A percentile compares a stretch with the other conserved stretches of the same genome.
phyloP scores from a whole-genome alignment of 2,113 vertebrate genomes.

The Pangasianodon gigas region DNA sequence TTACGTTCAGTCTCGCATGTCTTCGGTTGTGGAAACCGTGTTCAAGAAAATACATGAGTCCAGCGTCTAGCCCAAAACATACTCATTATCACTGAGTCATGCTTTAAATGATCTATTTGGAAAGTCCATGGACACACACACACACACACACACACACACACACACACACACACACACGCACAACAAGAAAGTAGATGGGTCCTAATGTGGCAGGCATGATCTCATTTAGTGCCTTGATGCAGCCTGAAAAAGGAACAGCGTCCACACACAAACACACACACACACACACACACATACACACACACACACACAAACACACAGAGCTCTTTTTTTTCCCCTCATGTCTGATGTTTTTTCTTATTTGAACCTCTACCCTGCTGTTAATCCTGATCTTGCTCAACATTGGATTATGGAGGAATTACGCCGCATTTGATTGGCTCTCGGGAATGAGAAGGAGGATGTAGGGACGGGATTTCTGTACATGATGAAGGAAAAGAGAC shows the following conservation, averaged over 20 bases:
- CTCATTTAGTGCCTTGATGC: constrained; percentile 59
- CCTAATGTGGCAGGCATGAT: constrained; percentile 66
- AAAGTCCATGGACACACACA: constrained; percentile 13
- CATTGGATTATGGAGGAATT: background rate
- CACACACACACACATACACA: background rate
- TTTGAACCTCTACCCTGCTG: background rate
- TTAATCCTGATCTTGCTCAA: background rate
- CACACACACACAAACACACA: background rate
- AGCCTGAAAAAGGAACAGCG: background rate
- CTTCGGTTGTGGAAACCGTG: background rate
- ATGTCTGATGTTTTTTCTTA: background rate
- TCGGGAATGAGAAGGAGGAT: background rate
- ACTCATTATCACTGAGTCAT: background rate
- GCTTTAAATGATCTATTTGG: background rate
- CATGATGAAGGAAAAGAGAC: background rate
- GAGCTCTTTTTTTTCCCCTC: background rate
- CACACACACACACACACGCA: background rate
- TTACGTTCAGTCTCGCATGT: background rate
- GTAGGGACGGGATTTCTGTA: background rate
- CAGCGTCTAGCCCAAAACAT: background rate
- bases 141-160: background rate
- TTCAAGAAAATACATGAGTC: background rate
- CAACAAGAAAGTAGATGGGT: constrained; percentile 37
- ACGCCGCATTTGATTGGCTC: background rate
- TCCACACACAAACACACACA: constrained; percentile 3